phyloP scores from a whole-genome alignment of 2,888 invertebrate genomes.

The Agrochola circellaris region DNA sequence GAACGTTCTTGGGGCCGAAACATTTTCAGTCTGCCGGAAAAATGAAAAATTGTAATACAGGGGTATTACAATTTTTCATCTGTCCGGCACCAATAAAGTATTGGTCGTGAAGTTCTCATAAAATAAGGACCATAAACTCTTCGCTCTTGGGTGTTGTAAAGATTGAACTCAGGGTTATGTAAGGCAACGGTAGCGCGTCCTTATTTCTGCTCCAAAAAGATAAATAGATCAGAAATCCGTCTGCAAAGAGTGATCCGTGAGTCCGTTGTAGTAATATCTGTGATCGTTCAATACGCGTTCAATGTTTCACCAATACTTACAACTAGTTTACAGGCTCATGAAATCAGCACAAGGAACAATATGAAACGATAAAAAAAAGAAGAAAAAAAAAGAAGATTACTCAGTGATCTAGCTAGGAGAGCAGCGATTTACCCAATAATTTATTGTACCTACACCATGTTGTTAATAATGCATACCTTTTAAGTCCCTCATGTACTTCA shows the following conservation, averaged over 20 bases:
- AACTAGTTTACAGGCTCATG: not conserved
- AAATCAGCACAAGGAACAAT: not conserved
- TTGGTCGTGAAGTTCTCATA: constrained; percentile 12
- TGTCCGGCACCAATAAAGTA: not conserved
- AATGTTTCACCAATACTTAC: not conserved
- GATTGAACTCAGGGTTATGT: not conserved
- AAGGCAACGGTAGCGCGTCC: too few species aligned
- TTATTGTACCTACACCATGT: too few species aligned
- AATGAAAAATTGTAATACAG: too few species aligned
- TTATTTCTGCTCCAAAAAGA: not conserved
- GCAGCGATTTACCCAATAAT: too few species aligned
- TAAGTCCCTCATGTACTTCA: too few species aligned
- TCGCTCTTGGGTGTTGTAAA: constrained; percentile 3
- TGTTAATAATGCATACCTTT: too few species aligned
- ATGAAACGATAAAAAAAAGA: too few species aligned
- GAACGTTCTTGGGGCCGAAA: not conserved
- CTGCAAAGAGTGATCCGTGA: constrained; percentile 11
- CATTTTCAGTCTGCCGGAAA: not conserved
- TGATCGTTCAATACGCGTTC: not conserved
- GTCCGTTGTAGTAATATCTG: not conserved
- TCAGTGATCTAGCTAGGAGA: too few species aligned
- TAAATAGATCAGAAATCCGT: constrained; percentile 8
- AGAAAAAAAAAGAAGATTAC: too few species aligned
- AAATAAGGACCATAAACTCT: constrained; percentile 1
- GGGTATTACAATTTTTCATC: constrained; percentile 3